phyloP scores from a whole-genome alignment of 2,113 vertebrate species.

The Poeciliopsis turrubarensis region DNA sequence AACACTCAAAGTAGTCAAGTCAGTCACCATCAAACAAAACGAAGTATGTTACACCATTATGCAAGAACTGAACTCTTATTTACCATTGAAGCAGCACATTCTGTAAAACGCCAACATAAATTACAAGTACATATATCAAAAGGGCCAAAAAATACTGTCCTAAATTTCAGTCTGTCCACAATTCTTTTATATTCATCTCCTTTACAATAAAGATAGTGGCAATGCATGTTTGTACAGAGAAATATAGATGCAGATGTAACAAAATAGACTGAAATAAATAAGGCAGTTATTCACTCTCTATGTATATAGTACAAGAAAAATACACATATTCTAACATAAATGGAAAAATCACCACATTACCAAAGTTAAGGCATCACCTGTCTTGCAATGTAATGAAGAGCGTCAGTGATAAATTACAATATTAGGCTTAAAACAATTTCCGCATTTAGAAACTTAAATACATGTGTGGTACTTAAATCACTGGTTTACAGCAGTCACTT shows the following conservation, averaged over 20 bases:
- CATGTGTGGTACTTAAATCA: too few relatives aligned
- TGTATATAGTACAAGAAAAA: constrained; percentile 1
- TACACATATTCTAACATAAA: constrained; percentile 13
- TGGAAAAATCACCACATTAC: constrained; percentile 23
- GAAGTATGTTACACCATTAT: constrained; percentile 59
- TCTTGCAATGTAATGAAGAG: constrained; percentile 28
- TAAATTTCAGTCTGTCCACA: constrained; percentile 48
- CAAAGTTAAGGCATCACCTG: constrained; percentile 59
- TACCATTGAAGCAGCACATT: constrained; percentile 65
- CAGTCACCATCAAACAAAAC: constrained; percentile 41
- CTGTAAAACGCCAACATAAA: constrained; percentile 57
- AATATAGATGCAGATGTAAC: constrained; percentile 24
- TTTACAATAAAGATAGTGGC: constrained; percentile 19
- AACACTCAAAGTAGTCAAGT: constrained; percentile 45
- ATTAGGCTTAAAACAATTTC: background rate
- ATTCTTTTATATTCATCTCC: background rate
- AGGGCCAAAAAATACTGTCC: constrained; percentile 65
- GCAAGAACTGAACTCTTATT: constrained; percentile 41
- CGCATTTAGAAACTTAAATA: constrained; percentile 1
- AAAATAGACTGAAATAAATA: constrained; percentile 39
- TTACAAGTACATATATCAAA: constrained; percentile 52
- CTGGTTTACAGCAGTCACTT: constrained; percentile 10
- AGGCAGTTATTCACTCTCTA: constrained; percentile 49
- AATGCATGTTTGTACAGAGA: constrained; percentile 16
- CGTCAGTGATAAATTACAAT: background rate